A percentile compares a stretch with the other conserved stretches of the same genome.
Evolutionary conservation across 1,140 invertebrate species (phyloP).

Genomic region (Whitmania pigra): DNA sequence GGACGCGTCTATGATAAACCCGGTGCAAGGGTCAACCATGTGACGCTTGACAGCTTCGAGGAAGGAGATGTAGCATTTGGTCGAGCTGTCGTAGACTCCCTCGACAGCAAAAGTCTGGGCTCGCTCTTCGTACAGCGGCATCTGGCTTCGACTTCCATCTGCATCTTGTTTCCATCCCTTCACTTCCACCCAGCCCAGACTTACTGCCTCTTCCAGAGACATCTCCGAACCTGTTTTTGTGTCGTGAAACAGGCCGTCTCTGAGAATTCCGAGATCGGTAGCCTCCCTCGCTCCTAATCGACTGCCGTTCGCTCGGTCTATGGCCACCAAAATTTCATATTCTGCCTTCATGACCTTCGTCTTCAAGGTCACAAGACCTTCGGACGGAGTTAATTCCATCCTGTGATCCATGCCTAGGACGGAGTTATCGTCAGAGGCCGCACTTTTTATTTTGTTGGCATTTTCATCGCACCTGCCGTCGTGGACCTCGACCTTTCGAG

Average conservation of each 20-base stretch:
- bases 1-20: background rate
- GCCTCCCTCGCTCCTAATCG: background rate
- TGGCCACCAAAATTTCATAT: background rate
- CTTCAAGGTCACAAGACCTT: background rate
- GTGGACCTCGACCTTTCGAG: background rate
- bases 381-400: background rate
- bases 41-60: background rate
- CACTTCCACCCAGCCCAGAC: background rate
- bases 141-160: background rate
- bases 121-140: background rate
- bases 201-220: background rate
- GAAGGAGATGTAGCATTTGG: background rate
- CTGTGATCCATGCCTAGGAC: too few species aligned
- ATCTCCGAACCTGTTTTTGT: background rate
- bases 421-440: background rate
- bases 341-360: background rate
- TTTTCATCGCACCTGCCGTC: background rate
- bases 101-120: background rate
- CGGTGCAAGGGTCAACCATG: background rate
- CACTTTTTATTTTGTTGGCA: background rate
- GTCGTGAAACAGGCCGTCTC: background rate
- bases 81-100: background rate
- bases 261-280: background rate
- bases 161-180: conserved; percentile 2
- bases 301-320: background rate